Conservation (phyloP, 1,140 invertebrate genomes). For the Ericerus pela region DNA sequence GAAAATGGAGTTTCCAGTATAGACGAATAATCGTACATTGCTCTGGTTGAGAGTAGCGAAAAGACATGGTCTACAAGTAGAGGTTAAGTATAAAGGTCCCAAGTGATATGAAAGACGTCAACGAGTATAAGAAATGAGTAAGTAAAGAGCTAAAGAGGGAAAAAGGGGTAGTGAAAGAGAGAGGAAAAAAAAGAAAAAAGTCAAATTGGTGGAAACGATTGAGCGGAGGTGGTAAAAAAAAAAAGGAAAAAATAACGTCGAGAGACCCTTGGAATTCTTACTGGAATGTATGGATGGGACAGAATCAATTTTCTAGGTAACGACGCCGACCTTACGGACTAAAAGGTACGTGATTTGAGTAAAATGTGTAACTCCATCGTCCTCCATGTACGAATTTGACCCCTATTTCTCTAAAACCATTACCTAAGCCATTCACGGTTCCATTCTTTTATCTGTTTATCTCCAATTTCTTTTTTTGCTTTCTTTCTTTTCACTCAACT, state of each 20-base stretch:
- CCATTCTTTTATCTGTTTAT: conserved; percentile 11
- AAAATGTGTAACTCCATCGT: background rate
- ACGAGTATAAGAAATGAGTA: background rate
- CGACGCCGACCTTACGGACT: conserved; percentile 4
- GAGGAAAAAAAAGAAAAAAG: background rate
- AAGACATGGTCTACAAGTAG: background rate
- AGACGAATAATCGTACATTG: conserved; percentile 2
- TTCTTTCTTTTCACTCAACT: conserved; percentile 2
- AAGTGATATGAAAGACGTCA: background rate
- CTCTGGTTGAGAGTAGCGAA: background rate
- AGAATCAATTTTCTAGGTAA: conserved; percentile 11
- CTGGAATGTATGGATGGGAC: background rate
- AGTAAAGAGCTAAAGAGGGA: background rate
- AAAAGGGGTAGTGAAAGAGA: background rate
- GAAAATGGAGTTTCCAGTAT: conserved; percentile 9
- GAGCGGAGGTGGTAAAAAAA: background rate
- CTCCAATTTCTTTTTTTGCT: too few species aligned
- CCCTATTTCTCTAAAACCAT: conserved; percentile 10
- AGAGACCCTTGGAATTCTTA: background rate
- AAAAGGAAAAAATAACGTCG: background rate
- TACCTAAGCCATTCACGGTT: conserved; percentile 11
- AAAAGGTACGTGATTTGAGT: conserved; percentile 7
- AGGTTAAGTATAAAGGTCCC: conserved; percentile 8
- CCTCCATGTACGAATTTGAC: background rate
- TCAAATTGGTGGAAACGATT: background rate